Base-by-base conservation (phyloP, 2,797 vertebrate species). In the Pteronotus mesoamericanus region DNA sequence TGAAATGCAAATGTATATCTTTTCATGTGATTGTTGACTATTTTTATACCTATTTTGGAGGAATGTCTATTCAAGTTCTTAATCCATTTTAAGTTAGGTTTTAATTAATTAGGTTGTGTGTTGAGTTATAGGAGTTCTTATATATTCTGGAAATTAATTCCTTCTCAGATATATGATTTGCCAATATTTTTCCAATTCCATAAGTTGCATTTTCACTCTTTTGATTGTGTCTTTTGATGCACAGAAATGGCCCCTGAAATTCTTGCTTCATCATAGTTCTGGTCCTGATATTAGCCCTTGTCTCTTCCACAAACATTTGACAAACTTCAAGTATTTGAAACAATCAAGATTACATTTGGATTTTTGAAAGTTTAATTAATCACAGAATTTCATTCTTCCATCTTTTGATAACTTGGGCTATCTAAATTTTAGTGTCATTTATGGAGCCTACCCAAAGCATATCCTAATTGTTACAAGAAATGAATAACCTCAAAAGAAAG, bases 351-450 rank as follows among this genome's bases (percentile, higher is more conserved):
- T 39, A 37, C 15, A 53, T 22, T 57, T 83, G 68, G n/a, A 12
- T 84, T 91, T 84, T 44, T 94, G 53, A 74, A 95, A 75, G 11
- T 74, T 92, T 94, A 86, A 53, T 83, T 84, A 93, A 69, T 12
- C 42, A 37, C 24, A 69, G 19, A 66, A 82, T 69, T 86, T 87
- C 2, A 51, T 91, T 91, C 51, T 91, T 93, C 57, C 24, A 4
- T 46, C 69, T 18, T 86, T 46, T 85, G 51, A 79, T 34, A 66
- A 37, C 12, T 26, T 48, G 18, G 39, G 16, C 24, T 32, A 59
- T 61, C 24, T 69, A 39, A 26, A 71, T 72, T 57, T 46, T 22
- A 77, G 66, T n/a, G 12, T 69, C 16, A 2, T 78, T 92, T 92
- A 66, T 88, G 68, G 90, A 86, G 24, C 66, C 64, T 29, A 48